Conservation (phyloP, 2,888 invertebrate genomes). For the Colostygia pectinataria region DNA sequence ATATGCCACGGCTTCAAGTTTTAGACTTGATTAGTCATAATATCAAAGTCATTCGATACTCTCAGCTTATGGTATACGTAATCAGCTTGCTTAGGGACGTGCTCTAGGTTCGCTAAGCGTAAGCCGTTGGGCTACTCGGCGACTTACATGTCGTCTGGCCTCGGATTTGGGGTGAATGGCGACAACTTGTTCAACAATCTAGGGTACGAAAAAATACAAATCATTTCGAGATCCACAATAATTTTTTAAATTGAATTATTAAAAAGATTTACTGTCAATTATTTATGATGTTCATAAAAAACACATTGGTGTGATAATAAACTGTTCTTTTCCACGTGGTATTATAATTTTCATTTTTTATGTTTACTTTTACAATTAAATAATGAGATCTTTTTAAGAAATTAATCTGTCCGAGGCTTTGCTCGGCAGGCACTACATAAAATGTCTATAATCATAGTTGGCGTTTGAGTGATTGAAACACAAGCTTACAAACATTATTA, state of each 20-base stretch:
- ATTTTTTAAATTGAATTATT: not conserved
- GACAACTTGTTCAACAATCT: constrained; percentile 80
- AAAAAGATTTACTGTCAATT: not conserved
- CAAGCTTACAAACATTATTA: too few relatives aligned
- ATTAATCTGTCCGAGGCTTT: too few relatives aligned
- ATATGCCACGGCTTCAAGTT: not conserved
- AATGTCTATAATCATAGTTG: too few relatives aligned
- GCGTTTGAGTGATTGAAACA: too few relatives aligned
- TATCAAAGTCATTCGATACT: constrained; percentile 12
- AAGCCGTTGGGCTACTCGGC: constrained; percentile 51
- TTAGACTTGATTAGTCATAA: constrained; percentile 12
- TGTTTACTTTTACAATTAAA: too few relatives aligned
- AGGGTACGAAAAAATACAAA: constrained; percentile 56
- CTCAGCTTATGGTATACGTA: constrained; percentile 40
- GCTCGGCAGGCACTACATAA: too few relatives aligned
- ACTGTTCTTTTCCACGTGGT: too few relatives aligned
- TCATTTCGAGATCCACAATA: constrained; percentile 13
- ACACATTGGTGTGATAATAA: too few relatives aligned
- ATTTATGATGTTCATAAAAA: not conserved
- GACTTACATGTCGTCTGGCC: constrained; percentile 78
- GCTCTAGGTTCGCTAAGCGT: constrained; percentile 70
- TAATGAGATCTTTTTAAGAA: too few relatives aligned
- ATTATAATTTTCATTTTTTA: too few relatives aligned
- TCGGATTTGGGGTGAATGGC: constrained; percentile 69
- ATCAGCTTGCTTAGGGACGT: constrained; percentile 51